Conservation (phyloP, 2,113 vertebrate genomes). For the Microcebus griseorufus region DNA sequence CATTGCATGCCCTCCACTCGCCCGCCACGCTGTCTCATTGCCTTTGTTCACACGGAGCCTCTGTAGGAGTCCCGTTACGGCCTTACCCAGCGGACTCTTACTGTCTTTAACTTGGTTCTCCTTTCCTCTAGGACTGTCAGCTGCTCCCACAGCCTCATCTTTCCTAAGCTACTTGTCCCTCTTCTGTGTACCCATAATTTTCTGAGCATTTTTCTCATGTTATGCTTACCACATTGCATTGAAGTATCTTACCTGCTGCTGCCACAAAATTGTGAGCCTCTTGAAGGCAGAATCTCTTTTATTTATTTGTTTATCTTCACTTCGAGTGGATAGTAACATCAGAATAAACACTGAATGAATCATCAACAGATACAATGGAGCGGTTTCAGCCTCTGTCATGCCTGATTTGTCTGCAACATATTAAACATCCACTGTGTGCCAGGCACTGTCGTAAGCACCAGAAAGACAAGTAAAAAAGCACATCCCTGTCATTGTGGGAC, state of each 20-base stretch:
- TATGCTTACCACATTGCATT: neutral
- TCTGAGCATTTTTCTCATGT: neutral
- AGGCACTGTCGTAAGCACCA: neutral
- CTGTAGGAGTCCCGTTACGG: neutral
- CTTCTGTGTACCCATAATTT: neutral
- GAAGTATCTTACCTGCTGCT: neutral
- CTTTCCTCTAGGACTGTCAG: neutral
- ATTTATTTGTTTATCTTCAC: neutral
- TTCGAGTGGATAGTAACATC: neutral
- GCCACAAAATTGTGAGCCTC: neutral
- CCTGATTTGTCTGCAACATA: neutral
- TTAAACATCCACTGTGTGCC: neutral
- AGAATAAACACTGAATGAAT: neutral
- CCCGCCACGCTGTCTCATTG: neutral
- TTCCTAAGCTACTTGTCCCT: neutral
- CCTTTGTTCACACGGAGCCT: neutral
- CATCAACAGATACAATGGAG: neutral
- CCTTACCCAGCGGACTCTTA: neutral
- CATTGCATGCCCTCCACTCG: fast-evolving
- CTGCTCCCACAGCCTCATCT: neutral
- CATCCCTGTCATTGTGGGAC: neutral
- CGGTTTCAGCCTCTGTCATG: neutral
- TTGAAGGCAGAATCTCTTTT: neutral
- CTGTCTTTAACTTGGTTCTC: neutral
- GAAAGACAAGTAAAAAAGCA: neutral